Conservation (phyloP, 2,797 vertebrate genomes). For the Vireo griseus region DNA sequence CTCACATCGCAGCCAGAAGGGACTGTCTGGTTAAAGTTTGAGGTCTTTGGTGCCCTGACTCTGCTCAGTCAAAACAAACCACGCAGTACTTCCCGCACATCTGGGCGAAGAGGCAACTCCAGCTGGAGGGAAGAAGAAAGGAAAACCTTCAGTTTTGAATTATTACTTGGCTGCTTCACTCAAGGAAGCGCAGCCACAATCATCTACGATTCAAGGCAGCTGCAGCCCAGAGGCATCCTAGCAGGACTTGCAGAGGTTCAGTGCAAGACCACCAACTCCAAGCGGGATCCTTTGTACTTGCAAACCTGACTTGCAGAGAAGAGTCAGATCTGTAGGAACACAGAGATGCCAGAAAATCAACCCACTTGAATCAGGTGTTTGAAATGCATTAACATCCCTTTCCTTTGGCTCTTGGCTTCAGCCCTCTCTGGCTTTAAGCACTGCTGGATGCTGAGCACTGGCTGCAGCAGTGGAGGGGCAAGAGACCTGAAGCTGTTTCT, state of each 20-base stretch:
- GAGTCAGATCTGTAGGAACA: neutral
- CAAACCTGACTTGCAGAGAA: neutral
- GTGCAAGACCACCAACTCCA: neutral
- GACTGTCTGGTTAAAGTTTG: rapidly evolving
- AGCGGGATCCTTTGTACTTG: neutral
- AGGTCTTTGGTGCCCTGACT: neutral
- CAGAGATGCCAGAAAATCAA: neutral
- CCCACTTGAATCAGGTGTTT: neutral
- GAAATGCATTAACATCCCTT: neutral
- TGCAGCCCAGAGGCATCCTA: rapidly evolving
- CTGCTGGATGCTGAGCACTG: neutral
- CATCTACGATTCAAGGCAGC: rapidly evolving
- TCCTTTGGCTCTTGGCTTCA: neutral
- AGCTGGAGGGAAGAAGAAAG: neutral
- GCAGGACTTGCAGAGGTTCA: neutral
- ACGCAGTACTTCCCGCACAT: rapidly evolving
- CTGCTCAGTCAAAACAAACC: neutral
- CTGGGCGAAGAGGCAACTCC: neutral
- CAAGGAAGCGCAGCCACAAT: neutral
- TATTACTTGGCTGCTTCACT: neutral
- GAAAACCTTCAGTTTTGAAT: neutral
- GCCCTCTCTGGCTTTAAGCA: neutral
- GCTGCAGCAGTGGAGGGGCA: neutral
- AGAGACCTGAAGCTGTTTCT: neutral
- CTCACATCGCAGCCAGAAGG: neutral